phyloP scores from a whole-genome alignment of 2,113 vertebrate genomes.

The Colinus virginianus region DNA sequence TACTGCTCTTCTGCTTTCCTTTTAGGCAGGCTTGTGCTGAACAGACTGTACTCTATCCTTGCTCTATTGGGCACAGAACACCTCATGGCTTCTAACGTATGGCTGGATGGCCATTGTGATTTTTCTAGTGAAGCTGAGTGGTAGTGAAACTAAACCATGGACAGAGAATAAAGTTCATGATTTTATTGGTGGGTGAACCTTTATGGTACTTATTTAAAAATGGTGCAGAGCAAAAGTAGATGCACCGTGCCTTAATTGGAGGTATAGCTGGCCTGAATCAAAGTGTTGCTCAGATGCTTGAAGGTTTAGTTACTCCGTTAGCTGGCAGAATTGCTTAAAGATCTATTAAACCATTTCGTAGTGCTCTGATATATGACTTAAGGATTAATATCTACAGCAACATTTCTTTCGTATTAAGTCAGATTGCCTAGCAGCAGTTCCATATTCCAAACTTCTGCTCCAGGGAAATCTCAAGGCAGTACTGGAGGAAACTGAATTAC shows the following conservation, averaged over 20 bases:
- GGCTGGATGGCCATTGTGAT: neutral
- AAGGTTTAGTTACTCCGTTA: neutral
- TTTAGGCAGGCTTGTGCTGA: neutral
- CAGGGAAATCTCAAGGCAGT: neutral
- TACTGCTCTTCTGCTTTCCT: neutral
- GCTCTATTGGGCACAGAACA: neutral
- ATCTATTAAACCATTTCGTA: neutral
- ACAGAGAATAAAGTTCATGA: accelerated
- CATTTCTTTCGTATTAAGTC: neutral
- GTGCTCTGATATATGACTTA: neutral
- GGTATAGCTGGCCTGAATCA: neutral
- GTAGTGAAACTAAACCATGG: neutral
- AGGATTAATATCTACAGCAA: neutral
- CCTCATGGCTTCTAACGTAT: neutral
- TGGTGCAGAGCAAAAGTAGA: neutral
- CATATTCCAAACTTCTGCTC: neutral
- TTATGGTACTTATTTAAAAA: neutral
- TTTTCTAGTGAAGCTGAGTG: neutral
- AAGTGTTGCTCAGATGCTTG: neutral
- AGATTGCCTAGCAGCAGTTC: neutral
- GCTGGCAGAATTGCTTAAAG: neutral
- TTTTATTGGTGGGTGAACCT: neutral
- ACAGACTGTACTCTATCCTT: neutral
- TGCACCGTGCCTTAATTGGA: neutral
- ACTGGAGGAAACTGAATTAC: neutral